Evolutionary conservation across 2,888 invertebrate species (phyloP).

Genomic region (Catonia carolina): DNA sequence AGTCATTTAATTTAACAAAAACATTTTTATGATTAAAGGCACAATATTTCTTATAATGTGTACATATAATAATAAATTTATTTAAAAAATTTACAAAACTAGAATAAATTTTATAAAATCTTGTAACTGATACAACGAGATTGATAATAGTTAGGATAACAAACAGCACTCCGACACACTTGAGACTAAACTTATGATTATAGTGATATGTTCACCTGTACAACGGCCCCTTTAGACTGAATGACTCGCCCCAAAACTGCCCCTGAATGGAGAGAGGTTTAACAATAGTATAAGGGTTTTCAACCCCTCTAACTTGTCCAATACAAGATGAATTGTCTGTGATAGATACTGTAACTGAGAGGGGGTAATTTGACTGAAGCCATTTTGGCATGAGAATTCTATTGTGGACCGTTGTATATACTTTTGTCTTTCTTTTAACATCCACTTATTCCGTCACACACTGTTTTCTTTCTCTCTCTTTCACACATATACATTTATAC

Average conservation of each 20-base stretch:
- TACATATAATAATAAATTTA: too few species aligned
- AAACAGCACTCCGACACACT: too few species aligned
- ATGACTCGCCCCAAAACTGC: slow-evolving; percentile 6
- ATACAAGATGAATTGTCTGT: slow-evolving; percentile 11
- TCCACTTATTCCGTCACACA: neutral
- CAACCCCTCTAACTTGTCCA: slow-evolving; percentile 5
- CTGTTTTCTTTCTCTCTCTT: neutral
- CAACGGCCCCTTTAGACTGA: slow-evolving; percentile 6
- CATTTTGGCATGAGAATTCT: neutral
- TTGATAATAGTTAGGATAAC: too few species aligned
- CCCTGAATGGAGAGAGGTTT: slow-evolving; percentile 7
- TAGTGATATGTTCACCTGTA: slow-evolving; percentile 12
- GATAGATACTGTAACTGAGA: neutral
- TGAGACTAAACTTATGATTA: too few species aligned
- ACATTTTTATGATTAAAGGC: too few species aligned
- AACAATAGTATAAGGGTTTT: slow-evolving; percentile 11
- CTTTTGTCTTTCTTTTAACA: neutral
- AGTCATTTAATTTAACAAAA: too few species aligned
- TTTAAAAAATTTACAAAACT: too few species aligned
- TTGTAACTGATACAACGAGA: too few species aligned
- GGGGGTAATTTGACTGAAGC: slow-evolving; percentile 13
- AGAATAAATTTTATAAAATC: too few species aligned
- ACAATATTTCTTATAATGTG: too few species aligned
- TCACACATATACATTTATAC: neutral
- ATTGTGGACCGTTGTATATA: neutral